A percentile compares a stretch with the other conserved stretches of the same genome.
Evolutionary conservation across 1,140 invertebrate genomes (phyloP).

Genomic region (Lepidurus apus): DNA sequence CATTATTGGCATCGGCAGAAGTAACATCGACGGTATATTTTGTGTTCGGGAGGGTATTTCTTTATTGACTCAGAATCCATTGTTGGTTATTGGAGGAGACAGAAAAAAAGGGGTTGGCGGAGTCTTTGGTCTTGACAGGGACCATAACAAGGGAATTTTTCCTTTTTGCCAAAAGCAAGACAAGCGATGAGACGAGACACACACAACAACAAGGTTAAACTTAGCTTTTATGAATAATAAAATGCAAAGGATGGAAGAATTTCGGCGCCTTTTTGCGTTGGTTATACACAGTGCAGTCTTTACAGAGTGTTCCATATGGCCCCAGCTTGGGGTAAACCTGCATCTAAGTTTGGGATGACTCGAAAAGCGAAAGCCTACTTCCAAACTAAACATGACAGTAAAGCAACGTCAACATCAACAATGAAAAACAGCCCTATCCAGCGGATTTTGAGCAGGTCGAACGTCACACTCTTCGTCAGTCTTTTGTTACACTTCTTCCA

Average conservation of each 20-base stretch:
- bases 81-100: too few species aligned
- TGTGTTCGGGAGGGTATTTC: too few species aligned
- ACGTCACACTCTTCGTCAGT: background rate
- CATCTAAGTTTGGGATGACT: background rate
- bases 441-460: background rate
- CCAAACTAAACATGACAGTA: background rate
- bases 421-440: background rate
- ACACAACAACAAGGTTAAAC: background rate
- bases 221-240: background rate
- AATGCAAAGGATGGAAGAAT: background rate
- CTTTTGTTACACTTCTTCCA: background rate
- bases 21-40: too few species aligned
- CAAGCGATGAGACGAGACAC: too few species aligned
- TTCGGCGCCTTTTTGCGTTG: background rate
- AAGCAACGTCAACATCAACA: background rate
- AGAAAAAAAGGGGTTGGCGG: too few species aligned
- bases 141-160: too few species aligned
- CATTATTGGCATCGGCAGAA: too few species aligned
- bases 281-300: background rate
- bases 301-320: constrained; percentile 2
- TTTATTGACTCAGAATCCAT: too few species aligned
- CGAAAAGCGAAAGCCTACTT: background rate
- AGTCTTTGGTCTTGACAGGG: too few species aligned
- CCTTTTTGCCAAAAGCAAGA: too few species aligned
- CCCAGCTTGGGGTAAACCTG: constrained; percentile 13